phyloP scores from a whole-genome alignment of 1,140 invertebrate species.

The Apis cerana region DNA sequence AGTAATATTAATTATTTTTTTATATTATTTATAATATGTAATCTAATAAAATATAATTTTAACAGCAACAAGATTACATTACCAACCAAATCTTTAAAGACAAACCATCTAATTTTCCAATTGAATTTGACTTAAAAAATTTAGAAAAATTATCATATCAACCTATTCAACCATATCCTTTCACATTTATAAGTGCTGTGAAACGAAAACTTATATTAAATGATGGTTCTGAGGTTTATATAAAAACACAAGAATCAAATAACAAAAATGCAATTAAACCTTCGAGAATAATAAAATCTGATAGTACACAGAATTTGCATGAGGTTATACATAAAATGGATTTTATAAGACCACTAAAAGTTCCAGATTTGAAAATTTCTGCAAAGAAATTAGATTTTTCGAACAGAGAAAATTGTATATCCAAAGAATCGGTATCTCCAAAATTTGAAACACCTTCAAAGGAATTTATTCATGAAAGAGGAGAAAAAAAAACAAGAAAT shows the following conservation, averaged over 20 bases:
- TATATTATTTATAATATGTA: neutral
- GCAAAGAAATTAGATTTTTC: constrained; percentile 77
- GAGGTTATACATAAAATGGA: constrained; percentile 71
- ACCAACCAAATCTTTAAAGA: constrained; percentile 51
- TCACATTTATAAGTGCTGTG: constrained; percentile 78
- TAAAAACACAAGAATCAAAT: constrained; percentile 64
- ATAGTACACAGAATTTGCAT: constrained; percentile 54
- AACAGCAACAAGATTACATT: constrained; percentile 57
- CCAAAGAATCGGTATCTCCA: constrained; percentile 69
- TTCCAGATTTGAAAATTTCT: constrained; percentile 78
- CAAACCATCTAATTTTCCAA: constrained; percentile 13
- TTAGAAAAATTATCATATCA: constrained; percentile 68
- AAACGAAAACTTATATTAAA: constrained; percentile 75
- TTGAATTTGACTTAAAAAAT: constrained; percentile 53
- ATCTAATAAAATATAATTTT: constrained; percentile 1
- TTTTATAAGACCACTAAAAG: constrained; percentile 76
- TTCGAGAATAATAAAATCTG: constrained; percentile 42
- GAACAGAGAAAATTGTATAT: constrained; percentile 69
- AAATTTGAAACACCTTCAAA: constrained; percentile 64
- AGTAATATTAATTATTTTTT: neutral
- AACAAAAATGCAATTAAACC: constrained; percentile 52
- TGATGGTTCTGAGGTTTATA: constrained; percentile 58
- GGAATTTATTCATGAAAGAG: constrained; percentile 63
- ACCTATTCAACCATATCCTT: constrained; percentile 75
- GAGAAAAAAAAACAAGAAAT: constrained; percentile 68